These are phyloP conservation scores for Drosophila koepferae DNA, from an alignment of 2,888 invertebrate species.

Conservation along the genomic window DNA sequence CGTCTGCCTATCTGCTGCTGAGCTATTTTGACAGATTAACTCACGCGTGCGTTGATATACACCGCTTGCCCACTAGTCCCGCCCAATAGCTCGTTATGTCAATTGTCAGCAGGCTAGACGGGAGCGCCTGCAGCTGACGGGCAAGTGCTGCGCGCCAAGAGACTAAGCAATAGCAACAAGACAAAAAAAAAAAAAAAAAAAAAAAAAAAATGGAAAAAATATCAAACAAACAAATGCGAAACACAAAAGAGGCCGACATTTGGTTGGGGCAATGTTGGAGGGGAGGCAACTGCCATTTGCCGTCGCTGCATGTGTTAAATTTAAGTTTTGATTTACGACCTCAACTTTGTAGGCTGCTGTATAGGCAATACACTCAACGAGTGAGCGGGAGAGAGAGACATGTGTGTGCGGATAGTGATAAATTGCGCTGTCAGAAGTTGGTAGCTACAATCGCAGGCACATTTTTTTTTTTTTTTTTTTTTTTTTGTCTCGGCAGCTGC, in stretches of 20 bases:
- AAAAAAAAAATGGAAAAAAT: slow-evolving; percentile 8
- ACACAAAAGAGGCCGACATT: slow-evolving; percentile 60
- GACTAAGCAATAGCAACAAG: slow-evolving; percentile 9
- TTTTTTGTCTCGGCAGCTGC: slow-evolving; percentile 52
- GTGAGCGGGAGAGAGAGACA: slow-evolving; percentile 28
- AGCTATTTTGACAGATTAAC: slow-evolving; percentile 82
- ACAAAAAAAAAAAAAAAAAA: slow-evolving; percentile 3
- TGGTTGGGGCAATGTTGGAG: neutral
- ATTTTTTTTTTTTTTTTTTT: slow-evolving; percentile 15
- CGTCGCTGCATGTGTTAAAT: slow-evolving; percentile 80
- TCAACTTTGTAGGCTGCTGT: slow-evolving; percentile 76
- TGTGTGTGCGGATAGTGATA: slow-evolving; percentile 75
- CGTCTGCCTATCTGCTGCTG: slow-evolving; percentile 47
- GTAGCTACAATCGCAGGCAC: slow-evolving; percentile 73
- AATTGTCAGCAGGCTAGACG: slow-evolving; percentile 48
- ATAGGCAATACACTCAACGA: slow-evolving; percentile 62
- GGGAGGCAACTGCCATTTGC: slow-evolving; percentile 68
- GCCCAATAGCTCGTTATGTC: slow-evolving; percentile 53
- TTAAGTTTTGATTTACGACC: slow-evolving; percentile 83
- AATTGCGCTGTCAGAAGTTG: slow-evolving; percentile 83
- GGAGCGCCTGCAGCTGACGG: slow-evolving; percentile 36
- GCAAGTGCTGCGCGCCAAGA: slow-evolving; percentile 15
- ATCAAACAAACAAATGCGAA: slow-evolving; percentile 59
- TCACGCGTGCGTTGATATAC: slow-evolving; percentile 70
- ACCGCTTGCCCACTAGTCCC: slow-evolving; percentile 41